phyloP scores from a whole-genome alignment of 30 jellyfish, hydroid and myxozoan genomes.

The Chrysaora quinquecirrha region DNA sequence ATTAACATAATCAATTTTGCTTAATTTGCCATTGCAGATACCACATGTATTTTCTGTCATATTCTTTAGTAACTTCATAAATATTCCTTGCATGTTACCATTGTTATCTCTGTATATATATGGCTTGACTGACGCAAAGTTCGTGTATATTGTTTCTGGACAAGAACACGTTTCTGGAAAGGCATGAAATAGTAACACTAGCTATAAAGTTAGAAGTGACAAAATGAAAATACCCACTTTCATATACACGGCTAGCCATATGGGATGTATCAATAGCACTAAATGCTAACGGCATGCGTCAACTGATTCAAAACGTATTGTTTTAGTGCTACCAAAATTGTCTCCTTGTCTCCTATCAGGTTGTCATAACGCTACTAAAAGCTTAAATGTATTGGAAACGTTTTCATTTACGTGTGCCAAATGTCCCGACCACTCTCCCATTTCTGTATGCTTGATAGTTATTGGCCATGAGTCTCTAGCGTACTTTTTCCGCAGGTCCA shows the following conservation, averaged over 20 bases:
- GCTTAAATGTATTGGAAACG: too few relatives aligned
- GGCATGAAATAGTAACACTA: constrained; percentile 68
- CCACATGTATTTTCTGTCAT: too few relatives aligned
- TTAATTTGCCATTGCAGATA: constrained; percentile 47
- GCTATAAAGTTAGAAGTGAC: too few relatives aligned
- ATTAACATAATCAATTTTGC: constrained; percentile 42
- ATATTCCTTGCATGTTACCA: constrained; percentile 64
- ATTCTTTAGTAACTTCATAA: constrained; percentile 38
- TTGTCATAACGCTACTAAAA: too few relatives aligned
- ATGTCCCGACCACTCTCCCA: too few relatives aligned
- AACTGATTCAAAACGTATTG: not conserved
- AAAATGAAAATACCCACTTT: too few relatives aligned
- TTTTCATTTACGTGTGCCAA: too few relatives aligned
- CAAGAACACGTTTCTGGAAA: too few relatives aligned
- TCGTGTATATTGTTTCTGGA: constrained; percentile 77
- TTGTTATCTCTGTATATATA: constrained; percentile 54
- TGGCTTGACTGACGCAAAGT: constrained; percentile 48
- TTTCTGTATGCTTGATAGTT: too few relatives aligned
- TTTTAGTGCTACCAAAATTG: not conserved
- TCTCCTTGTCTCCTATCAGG: not conserved
- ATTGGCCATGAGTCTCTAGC: too few relatives aligned
- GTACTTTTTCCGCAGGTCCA: too few relatives aligned
- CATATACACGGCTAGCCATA: too few relatives aligned
- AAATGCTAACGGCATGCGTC: not conserved
- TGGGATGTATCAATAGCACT: not conserved